Evolutionary conservation across 2,888 invertebrate species (phyloP), one percentile per base, ranked within the genome.

Genomic region (Melinaea menophilus): DNA sequence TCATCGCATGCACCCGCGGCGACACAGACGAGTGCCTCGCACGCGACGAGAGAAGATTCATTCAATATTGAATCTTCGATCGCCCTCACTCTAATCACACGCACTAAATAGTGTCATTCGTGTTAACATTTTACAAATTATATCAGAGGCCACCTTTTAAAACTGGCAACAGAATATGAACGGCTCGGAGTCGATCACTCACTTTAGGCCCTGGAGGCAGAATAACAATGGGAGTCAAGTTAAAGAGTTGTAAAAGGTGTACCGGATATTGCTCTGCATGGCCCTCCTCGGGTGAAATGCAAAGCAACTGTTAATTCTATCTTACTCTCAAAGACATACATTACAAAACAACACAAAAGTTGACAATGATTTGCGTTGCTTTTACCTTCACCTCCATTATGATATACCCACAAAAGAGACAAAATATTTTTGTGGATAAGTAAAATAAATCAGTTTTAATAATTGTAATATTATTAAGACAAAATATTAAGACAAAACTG

Each of bases 31-130:
- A 69, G 68, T 77, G 77, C 75, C 79, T 79, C 64, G 75, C 76
- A 77, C 79, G 79, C 63, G 70, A 77, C 77, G 72, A 77, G 72
- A 69, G 75, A 73, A 76, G 75, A 80, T 73, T 54, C 31, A 58
- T 58, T 7, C 48, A 51, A 61, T 56, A 60, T 59, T 47, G 64
- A 59, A 61, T 68, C 68, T 72, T 73, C 78, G 73, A 74, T 74
- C 69, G 76, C 72, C 51, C 82, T 85, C 83, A 73, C 65, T 69
- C 75, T 84, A 85, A 73, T 79, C 81, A 85, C 86, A 83, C 86
- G 71, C 79, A 80, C 85, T 86, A 87, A 86, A 82, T 83, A 77
- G 76, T 82, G 76, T 80, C 87, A 88, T 86, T 87, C 86, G 81
- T 80, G 82, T 82, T 85, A 83, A 63, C 69, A 77, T 73, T 77